phyloP scores from a whole-genome alignment of 2,797 vertebrate genomes.

The Rhinoraja longicauda region DNA sequence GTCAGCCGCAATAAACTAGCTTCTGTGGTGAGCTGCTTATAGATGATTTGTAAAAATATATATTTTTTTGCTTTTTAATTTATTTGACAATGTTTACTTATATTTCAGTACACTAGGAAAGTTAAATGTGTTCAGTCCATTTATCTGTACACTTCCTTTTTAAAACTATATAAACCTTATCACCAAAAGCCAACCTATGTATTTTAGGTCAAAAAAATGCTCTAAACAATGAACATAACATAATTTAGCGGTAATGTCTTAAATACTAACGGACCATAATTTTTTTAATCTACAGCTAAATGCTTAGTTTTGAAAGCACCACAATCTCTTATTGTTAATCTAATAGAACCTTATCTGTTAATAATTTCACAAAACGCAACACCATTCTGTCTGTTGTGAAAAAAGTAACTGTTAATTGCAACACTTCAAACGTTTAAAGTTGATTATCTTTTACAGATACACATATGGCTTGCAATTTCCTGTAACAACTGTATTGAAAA shows the following conservation, averaged over 20 bases:
- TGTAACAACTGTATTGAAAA: constrained; percentile 9
- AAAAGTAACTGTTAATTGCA: constrained; percentile 28
- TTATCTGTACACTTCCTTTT: neutral
- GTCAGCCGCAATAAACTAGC: neutral
- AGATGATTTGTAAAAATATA: neutral
- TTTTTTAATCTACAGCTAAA: neutral
- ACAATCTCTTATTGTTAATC: neutral
- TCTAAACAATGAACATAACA: neutral
- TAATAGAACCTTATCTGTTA: neutral
- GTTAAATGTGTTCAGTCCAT: neutral
- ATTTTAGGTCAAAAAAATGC: neutral
- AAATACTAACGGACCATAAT: neutral
- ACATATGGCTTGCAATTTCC: neutral
- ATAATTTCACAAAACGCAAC: neutral
- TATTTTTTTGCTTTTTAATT: neutral
- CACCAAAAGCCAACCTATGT: neutral
- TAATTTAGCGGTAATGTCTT: neutral
- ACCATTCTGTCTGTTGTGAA: neutral
- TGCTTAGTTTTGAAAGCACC: neutral
- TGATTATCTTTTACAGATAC: constrained; percentile 16
- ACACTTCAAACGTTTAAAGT: constrained; percentile 1
- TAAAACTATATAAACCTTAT: neutral
- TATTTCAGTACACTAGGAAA: neutral
- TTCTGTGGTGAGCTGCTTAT: neutral
- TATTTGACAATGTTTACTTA: constrained; percentile 12